A percentile compares a stretch with the other conserved stretches of the same genome.
These are phyloP conservation scores for Gulo gulo DNA, from an alignment of 2,113 vertebrate species.

Conservation along the genomic window DNA sequence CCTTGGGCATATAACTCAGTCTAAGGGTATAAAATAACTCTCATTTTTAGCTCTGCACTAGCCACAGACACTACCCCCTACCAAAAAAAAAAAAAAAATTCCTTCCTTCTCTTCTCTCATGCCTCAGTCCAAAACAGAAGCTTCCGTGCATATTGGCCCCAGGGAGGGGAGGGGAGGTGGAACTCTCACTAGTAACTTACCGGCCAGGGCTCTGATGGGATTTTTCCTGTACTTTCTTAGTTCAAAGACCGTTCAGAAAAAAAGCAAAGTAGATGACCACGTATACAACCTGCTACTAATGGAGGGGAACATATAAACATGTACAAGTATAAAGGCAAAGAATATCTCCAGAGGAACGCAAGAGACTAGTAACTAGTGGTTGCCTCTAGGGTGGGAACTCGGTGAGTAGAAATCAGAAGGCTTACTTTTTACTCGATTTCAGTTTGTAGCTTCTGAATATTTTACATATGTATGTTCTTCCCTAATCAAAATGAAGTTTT, in stretches of 20 bases:
- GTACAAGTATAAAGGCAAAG: not conserved
- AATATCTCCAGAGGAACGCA: not conserved
- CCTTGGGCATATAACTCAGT: not conserved
- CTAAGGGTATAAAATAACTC: not conserved
- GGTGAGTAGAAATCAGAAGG: not conserved
- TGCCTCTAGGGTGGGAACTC: not conserved
- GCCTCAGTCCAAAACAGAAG: not conserved
- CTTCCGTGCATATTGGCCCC: not conserved
- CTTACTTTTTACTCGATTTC: not conserved
- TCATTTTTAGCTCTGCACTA: conserved; percentile 4
- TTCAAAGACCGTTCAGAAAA: not conserved
- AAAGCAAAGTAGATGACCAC: not conserved
- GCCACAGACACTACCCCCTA: not conserved
- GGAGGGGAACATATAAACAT: not conserved
- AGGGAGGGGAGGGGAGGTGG: not conserved
- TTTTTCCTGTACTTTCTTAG: not conserved
- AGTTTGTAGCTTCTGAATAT: not conserved
- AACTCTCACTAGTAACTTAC: not conserved
- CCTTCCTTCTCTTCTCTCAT: not conserved
- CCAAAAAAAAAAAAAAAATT: not conserved
- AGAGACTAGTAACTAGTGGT: not conserved
- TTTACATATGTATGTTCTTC: not conserved
- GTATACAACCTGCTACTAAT: not conserved
- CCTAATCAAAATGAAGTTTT: not conserved
- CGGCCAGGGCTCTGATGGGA: not conserved